Conservation (phyloP, 92 coral and sea anemone species). For the Heteractis magnifica region DNA sequence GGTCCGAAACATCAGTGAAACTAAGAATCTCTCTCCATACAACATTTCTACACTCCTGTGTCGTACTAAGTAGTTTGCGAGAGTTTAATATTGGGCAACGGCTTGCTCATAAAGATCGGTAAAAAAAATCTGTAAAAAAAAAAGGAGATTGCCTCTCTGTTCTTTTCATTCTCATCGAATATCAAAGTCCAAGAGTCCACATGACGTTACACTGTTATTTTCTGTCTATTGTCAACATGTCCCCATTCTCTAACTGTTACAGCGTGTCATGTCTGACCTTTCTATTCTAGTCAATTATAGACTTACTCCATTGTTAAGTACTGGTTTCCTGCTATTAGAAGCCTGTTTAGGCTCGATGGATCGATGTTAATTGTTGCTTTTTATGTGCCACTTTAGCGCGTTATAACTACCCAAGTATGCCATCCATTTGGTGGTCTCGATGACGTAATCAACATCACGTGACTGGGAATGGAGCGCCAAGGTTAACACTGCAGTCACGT, state of each 20-base stretch:
- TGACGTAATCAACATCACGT: neutral
- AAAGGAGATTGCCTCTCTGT: too few relatives aligned
- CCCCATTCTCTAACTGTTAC: neutral
- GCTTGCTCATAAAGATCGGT: too few relatives aligned
- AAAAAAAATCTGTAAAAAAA: too few relatives aligned
- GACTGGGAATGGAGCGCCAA: too few relatives aligned
- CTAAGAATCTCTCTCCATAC: too few relatives aligned
- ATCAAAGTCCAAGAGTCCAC: too few relatives aligned
- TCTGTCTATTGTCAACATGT: neutral
- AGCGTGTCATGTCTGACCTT: constrained; percentile 3
- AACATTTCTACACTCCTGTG: too few relatives aligned
- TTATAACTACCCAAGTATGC: neutral
- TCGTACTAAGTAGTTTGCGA: too few relatives aligned
- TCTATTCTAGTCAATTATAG: neutral
- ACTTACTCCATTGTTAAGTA: constrained; percentile 1
- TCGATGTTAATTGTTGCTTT: neutral
- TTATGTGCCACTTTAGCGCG: neutral
- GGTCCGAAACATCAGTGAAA: too few relatives aligned
- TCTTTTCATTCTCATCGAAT: too few relatives aligned
- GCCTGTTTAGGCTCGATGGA: constrained; percentile 12
- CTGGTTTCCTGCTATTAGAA: constrained; percentile 8
- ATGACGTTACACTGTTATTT: neutral
- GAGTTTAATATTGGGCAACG: too few relatives aligned
- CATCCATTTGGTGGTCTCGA: neutral
- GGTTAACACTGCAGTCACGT: too few relatives aligned